A percentile compares a stretch with the other conserved stretches of the same genome.
Evolutionary conservation across 2,113 vertebrate genomes (phyloP).

Genomic region (Phodopus roborovskii): DNA sequence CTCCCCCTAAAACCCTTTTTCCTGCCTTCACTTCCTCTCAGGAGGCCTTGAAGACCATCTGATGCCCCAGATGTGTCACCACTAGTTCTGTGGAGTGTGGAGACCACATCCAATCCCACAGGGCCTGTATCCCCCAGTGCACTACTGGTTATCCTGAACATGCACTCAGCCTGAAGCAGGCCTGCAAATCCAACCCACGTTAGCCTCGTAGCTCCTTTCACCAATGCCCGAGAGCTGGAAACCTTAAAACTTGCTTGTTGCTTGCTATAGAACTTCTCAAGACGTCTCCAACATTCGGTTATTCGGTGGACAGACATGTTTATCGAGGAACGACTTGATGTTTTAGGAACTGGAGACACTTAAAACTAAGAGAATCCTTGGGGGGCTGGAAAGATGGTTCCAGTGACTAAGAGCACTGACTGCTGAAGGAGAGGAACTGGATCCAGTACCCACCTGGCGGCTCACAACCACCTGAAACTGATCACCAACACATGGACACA

Average conservation of each 20-base stretch:
- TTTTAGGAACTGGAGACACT: not conserved
- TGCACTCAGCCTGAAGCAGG: not conserved
- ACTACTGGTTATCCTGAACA: not conserved
- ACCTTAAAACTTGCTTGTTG: rapidly evolving
- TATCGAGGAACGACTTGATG: not conserved
- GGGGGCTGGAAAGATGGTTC: not conserved
- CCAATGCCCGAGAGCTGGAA: not conserved
- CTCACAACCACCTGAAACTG: not conserved
- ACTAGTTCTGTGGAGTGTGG: rapidly evolving
- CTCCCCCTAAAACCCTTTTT: not conserved
- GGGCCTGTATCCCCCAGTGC: rapidly evolving
- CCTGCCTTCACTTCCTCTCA: not conserved
- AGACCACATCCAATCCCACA: not conserved
- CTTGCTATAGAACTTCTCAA: not conserved
- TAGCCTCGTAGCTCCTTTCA: not conserved
- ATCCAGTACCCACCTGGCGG: not conserved
- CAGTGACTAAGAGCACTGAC: not conserved
- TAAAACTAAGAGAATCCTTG: not conserved
- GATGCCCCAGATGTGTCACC: no score
- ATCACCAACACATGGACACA: no score
- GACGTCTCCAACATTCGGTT: not conserved
- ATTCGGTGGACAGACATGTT: not conserved
- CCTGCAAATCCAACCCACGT: not conserved
- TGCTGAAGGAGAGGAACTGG: not conserved
- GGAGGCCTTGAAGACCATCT: not conserved